Percentiles rank a stretch among this genome's conserved stretches.
phyloP scores from a whole-genome alignment of 2,797 vertebrate species.

The Chiloscyllium punctatum region DNA sequence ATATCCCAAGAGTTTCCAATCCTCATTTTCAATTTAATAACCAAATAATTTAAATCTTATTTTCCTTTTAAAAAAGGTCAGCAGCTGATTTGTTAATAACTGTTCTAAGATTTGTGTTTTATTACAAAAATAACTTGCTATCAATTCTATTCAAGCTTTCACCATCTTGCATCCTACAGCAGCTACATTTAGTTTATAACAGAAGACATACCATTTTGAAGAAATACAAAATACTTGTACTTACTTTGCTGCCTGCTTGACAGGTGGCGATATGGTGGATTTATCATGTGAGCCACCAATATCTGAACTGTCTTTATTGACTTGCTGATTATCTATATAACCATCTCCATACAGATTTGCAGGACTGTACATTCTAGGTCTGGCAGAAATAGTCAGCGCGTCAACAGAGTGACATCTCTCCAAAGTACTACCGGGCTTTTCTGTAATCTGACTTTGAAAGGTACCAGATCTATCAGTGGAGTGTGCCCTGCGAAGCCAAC shows the following conservation, averaged over 20 bases:
- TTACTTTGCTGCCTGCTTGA: slow-evolving; percentile 74
- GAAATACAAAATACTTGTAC: slow-evolving; percentile 40
- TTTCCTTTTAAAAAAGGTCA: neutral
- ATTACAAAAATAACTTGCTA: neutral
- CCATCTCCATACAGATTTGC: slow-evolving; percentile 56
- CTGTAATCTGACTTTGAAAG: slow-evolving; percentile 48
- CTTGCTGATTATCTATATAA: slow-evolving; percentile 53
- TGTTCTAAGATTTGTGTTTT: no score
- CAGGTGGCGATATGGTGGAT: slow-evolving; percentile 64
- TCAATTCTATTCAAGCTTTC: neutral
- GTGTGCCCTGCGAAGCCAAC: slow-evolving; percentile 81
- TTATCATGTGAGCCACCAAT: slow-evolving; percentile 53
- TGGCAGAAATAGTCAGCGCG: slow-evolving; percentile 58
- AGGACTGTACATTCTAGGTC: slow-evolving; percentile 45
- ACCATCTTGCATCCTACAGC: neutral
- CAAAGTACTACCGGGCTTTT: slow-evolving; percentile 46
- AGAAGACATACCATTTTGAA: neutral
- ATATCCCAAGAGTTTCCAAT: neutral
- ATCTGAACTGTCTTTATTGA: slow-evolving; percentile 58
- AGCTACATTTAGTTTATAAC: neutral
- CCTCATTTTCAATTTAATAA: neutral
- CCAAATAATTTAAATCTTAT: neutral
- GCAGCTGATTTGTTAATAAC: neutral
- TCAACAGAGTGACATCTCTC: slow-evolving; percentile 83
- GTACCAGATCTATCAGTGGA: slow-evolving; percentile 77